Evolutionary conservation across 2,797 vertebrate species (phyloP).

Genomic region (Gallinago nigripennis): DNA sequence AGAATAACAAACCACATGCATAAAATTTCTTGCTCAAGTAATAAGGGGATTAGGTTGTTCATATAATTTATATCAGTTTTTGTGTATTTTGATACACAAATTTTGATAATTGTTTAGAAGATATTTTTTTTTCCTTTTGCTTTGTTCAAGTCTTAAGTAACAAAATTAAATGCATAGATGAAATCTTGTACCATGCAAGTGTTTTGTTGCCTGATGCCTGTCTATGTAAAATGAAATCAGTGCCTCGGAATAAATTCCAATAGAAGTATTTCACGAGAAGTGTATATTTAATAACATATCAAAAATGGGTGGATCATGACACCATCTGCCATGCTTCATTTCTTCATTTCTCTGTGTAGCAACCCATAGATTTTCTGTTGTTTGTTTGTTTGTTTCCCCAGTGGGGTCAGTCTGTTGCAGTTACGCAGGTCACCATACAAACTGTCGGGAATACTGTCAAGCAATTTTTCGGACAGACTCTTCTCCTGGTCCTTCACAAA

Average conservation of each 20-base stretch:
- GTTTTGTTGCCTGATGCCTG: neutral
- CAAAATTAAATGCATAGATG: neutral
- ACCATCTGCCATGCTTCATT: neutral
- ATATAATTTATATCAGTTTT: neutral
- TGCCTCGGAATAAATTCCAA: neutral
- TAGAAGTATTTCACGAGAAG: neutral
- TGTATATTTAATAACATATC: neutral
- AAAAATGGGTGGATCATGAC: neutral
- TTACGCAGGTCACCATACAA: conserved; percentile 95
- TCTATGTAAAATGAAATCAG: neutral
- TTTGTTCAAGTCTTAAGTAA: neutral
- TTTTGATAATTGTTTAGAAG: neutral
- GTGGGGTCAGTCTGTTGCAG: conserved; percentile 97
- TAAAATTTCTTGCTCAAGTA: neutral
- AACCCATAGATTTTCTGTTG: neutral
- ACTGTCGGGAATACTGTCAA: conserved; percentile 96
- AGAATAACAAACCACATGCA: neutral
- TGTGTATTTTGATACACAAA: neutral
- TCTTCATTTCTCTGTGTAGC: neutral
- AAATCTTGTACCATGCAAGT: neutral
- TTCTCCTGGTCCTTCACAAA: conserved; percentile 93
- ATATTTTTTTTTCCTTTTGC: neutral
- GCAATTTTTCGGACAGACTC: conserved; percentile 98
- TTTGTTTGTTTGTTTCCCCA: conserved; percentile 58
- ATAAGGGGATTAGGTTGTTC: neutral